A percentile compares a stretch with the other conserved stretches of the same genome.
Conservation (phyloP, 2,113 vertebrate genomes). For the Condylura cristata region DNA sequence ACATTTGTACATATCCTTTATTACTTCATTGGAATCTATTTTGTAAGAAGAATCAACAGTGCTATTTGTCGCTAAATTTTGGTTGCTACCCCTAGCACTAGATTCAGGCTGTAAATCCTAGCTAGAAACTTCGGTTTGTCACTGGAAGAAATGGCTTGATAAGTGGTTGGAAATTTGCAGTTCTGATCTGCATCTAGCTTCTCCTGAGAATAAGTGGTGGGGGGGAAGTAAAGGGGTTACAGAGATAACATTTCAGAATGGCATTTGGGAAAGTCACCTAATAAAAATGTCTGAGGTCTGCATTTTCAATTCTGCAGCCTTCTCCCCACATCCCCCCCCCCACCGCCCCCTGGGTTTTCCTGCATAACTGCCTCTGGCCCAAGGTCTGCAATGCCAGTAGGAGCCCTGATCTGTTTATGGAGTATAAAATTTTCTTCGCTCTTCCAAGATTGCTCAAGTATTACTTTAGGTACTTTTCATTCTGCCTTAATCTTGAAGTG, state of each 20-base stretch:
- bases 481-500: not conserved
- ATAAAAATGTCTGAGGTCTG: not conserved
- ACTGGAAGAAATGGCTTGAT: not conserved
- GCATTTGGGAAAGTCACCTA: slow-evolving; percentile 29
- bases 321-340: too few species aligned
- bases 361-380: not conserved
- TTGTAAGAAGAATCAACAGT: not conserved
- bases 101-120: not conserved
- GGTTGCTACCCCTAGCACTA: not conserved
- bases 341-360: not conserved
- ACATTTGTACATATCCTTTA: not conserved
- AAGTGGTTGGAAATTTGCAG: not conserved
- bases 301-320: not conserved
- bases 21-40: not conserved
- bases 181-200: slow-evolving; percentile 17
- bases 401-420: not conserved
- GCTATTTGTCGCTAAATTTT: not conserved
- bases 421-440: not conserved
- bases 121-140: not conserved
- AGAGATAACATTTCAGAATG: slow-evolving; percentile 18
- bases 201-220: not conserved
- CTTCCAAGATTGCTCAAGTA: not conserved
- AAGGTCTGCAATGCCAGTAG: not conserved
- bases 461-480: not conserved
- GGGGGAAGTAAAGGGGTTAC: not conserved